Base-by-base conservation (phyloP, 1,140 invertebrate species). In the Megathymus violae region DNA sequence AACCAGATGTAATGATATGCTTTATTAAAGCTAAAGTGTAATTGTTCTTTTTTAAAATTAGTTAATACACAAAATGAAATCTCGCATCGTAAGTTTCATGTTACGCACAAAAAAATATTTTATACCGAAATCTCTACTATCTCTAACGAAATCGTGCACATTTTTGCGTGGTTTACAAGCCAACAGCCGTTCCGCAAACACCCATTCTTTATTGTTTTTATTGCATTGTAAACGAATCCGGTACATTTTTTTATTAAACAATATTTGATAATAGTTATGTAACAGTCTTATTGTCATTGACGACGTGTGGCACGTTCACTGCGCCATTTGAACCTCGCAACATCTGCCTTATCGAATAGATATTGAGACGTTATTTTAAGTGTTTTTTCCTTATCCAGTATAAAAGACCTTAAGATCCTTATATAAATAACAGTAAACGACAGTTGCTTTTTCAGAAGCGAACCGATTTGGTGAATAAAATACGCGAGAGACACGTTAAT, bases 291-390 rank as follows among this genome's bases (percentile, higher is more conserved):
- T 54, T 54, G 51, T 54, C 22, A 52, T 40, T 52, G 38, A 27
- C 31, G 36, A 38, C 36, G 13, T 25, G 16, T 22, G 13, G 16
- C 25, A 46, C 54, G 38, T 58, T 67, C 65, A 62, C 65, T 27
- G 31, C 11, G 43, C 61, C 64, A 52, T 59, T 67, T 62, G 46
- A 59, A 67, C 65, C 51, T 63, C 51, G 51, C 14, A 22, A 62
- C 47, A 36, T 43, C 27, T 27, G 36, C 40, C 14, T 62, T 67
- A 62, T 22, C 19, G 44, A n/a, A 43, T 27, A 31, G 13, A 9
- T n/a, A 43, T 54, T 41, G 5, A 54, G 22, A 59, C 46, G 25
- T 54, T 27, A 46, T 58, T 62, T 11, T 34, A 40, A 51, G 40
- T 54, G 51, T 41, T 41, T 43, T 67, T 67, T 67, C 60, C 65